A percentile compares a stretch with the other conserved stretches of the same genome.
phyloP scores from a whole-genome alignment of 2,113 vertebrate species.

The Gymnorhina tibicen region DNA sequence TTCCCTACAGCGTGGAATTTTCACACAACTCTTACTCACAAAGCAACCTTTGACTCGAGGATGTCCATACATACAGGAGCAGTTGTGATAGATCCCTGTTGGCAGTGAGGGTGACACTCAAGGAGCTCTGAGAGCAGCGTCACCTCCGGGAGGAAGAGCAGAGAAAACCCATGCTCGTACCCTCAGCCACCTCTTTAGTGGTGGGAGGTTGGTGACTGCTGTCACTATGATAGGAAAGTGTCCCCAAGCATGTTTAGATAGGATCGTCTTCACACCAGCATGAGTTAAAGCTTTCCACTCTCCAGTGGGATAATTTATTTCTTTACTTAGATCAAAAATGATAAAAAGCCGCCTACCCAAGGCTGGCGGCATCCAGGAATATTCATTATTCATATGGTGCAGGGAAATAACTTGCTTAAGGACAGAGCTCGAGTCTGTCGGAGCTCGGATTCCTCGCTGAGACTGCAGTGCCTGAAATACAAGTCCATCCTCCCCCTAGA shows the following conservation, averaged over 20 bases:
- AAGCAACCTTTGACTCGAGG: neutral
- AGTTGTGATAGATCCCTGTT: neutral
- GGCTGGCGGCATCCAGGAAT: neutral
- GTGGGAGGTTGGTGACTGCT: neutral
- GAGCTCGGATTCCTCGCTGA: neutral
- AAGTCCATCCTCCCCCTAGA: neutral
- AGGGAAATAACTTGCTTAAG: conserved; percentile 16
- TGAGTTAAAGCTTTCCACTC: neutral
- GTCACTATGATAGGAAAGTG: neutral
- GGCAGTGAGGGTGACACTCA: neutral
- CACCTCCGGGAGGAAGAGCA: neutral
- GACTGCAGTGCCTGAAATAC: conserved; percentile 26
- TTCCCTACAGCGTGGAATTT: conserved; percentile 26
- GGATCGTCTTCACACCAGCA: neutral
- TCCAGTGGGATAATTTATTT: neutral
- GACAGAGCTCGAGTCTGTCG: neutral
- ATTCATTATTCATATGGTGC: neutral
- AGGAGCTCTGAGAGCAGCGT: neutral
- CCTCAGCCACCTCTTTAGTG: neutral
- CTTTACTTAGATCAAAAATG: conserved; percentile 22
- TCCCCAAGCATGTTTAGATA: neutral
- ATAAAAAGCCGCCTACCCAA: conserved; percentile 15
- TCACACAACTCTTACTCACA: neutral
- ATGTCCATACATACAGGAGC: neutral
- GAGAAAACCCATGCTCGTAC: fast-evolving